Evolutionary conservation across 37 sponge, comb jelly and placozoan species (phyloP).

Genomic region (Diacarnus erythraeanus): DNA sequence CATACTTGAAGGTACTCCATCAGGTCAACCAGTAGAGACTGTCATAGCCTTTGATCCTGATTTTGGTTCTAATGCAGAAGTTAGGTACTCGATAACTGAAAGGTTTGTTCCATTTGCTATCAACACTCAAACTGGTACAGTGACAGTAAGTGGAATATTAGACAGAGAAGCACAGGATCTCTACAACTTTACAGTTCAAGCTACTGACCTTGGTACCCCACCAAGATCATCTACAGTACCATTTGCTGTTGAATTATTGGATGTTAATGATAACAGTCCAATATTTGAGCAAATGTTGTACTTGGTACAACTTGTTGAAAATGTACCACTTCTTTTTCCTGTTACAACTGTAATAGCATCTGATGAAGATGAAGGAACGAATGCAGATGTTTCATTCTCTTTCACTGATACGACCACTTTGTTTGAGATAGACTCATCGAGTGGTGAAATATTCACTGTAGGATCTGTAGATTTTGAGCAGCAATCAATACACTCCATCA

Average conservation of each 20-base stretch:
- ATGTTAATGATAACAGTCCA: slow-evolving; percentile 65
- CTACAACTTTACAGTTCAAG: slow-evolving; percentile 33
- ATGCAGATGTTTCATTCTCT: slow-evolving; percentile 12
- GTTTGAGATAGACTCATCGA: slow-evolving; percentile 3
- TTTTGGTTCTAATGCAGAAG: slow-evolving; percentile 31
- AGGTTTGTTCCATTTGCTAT: slow-evolving; percentile 24
- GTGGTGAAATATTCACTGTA: slow-evolving; percentile 23
- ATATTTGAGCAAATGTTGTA: slow-evolving; percentile 34
- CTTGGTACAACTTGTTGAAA: slow-evolving; percentile 36
- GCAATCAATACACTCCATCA: slow-evolving; percentile 7
- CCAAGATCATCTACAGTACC: slow-evolving; percentile 9
- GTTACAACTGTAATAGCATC: slow-evolving; percentile 43
- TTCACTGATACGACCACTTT: not conserved
- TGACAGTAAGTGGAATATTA: slow-evolving; percentile 12
- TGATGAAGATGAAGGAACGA: slow-evolving; percentile 50
- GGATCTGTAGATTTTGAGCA: slow-evolving; percentile 15
- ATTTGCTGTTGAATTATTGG: slow-evolving; percentile 36
- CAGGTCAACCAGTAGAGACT: slow-evolving; percentile 28
- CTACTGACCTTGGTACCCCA: slow-evolving; percentile 42
- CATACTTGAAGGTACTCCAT: slow-evolving; percentile 30
- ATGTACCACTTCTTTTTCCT: slow-evolving; percentile 9
- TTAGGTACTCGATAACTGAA: slow-evolving; percentile 37
- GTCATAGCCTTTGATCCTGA: slow-evolving; percentile 62
- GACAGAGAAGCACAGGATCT: slow-evolving; percentile 25
- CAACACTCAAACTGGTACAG: slow-evolving; percentile 19